These are phyloP conservation scores for Azorinus chamasolen DNA, from an alignment of 2,888 invertebrate genomes.

Conservation along the genomic window DNA sequence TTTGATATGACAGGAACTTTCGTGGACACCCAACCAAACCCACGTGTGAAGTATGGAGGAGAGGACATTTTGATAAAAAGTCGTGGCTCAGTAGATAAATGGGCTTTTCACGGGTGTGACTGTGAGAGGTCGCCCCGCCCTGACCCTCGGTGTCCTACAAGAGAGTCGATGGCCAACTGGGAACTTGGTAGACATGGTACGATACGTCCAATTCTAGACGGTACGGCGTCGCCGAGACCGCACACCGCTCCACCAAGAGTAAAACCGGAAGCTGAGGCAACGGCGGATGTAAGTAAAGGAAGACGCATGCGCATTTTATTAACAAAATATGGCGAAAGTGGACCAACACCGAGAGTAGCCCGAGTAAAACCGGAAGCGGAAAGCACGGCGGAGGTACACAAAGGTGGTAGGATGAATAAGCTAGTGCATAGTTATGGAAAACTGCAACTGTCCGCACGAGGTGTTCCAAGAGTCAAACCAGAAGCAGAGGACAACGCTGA, in stretches of 20 bases:
- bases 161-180: constrained; percentile 69
- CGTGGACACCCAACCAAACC: constrained; percentile 46
- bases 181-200: constrained; percentile 71
- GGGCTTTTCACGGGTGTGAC: constrained; percentile 58
- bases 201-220: constrained; percentile 67
- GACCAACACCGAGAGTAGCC: constrained; percentile 64
- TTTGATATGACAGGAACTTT: constrained; percentile 66
- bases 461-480: constrained; percentile 68
- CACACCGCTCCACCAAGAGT: constrained; percentile 75
- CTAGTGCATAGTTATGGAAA: constrained; percentile 68
- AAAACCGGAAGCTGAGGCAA: constrained; percentile 73
- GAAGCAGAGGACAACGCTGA: constrained; percentile 69
- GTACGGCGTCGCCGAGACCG: constrained; percentile 71
- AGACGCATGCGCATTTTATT: constrained; percentile 74
- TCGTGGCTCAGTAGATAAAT: constrained; percentile 70
- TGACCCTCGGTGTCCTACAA: constrained; percentile 72
- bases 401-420: constrained; percentile 71
- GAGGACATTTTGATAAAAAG: constrained; percentile 64
- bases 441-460: constrained; percentile 65
- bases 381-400: constrained; percentile 70
- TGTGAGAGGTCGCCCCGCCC: constrained; percentile 59
- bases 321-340: constrained; percentile 72
- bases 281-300: constrained; percentile 68
- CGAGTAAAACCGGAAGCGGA: constrained; percentile 79
- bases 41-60: constrained; percentile 72